Conservation (phyloP, 2,888 invertebrate species). For the Dione vanillae region DNA sequence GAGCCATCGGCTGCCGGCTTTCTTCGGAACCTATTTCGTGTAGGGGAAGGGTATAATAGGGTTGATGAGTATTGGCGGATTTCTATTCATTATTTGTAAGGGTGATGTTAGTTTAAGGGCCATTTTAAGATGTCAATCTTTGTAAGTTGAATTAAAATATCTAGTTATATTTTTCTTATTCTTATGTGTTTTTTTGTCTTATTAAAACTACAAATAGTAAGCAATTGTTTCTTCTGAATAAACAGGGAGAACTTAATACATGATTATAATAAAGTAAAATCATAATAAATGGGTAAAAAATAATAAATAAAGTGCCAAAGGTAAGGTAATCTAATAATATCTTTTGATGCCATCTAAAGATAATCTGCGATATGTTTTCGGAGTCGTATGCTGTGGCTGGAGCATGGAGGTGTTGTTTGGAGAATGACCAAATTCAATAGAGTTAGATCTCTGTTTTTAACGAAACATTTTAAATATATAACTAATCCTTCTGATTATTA, state of each 20-base stretch:
- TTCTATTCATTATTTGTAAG: slow-evolving; percentile 2
- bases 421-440: slow-evolving; percentile 48
- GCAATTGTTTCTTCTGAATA: neutral
- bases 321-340: slow-evolving; percentile 50
- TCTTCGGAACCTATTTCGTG: slow-evolving; percentile 70
- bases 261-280: neutral
- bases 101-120: neutral
- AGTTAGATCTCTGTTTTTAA: slow-evolving; percentile 5
- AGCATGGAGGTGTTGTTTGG: slow-evolving; percentile 50
- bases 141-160: no score
- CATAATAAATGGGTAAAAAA: no score
- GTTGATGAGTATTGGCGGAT: slow-evolving; percentile 21
- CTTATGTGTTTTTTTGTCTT: no score
- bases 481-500: no score
- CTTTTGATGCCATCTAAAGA: slow-evolving; percentile 68
- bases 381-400: slow-evolving; percentile 52
- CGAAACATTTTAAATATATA: neutral
- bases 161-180: no score
- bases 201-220: no score
- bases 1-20: slow-evolving; percentile 69
- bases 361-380: slow-evolving; percentile 64
- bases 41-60: slow-evolving; percentile 48
- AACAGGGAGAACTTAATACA: neutral
- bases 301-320: neutral
- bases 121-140: no score